These are phyloP conservation scores for Lipophrys pholis DNA, from an alignment of 2,113 vertebrate species.

Conservation along the genomic window DNA sequence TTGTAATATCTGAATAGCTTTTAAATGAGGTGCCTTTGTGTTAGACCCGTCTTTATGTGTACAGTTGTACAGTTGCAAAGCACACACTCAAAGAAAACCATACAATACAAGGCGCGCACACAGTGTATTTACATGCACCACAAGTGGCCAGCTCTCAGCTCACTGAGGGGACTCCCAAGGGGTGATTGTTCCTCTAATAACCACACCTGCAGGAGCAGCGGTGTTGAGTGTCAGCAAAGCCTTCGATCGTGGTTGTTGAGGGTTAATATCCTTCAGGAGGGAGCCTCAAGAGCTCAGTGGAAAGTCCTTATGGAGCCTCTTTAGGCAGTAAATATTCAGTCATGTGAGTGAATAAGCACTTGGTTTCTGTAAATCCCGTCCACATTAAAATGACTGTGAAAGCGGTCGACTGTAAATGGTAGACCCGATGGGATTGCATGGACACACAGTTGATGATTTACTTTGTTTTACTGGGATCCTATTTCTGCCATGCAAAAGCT, in stretches of 20 bases:
- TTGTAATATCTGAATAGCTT: background rate
- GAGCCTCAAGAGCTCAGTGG: slow-evolving; percentile 5
- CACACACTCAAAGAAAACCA: background rate
- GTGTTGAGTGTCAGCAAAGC: slow-evolving; percentile 7
- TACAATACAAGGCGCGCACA: background rate
- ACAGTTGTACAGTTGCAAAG: background rate
- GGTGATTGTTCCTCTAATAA: slow-evolving; percentile 9
- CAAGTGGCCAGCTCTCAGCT: background rate
- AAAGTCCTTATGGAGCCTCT: slow-evolving; percentile 5
- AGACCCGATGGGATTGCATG: background rate
- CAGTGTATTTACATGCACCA: background rate
- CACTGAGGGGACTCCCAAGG: slow-evolving; percentile 3
- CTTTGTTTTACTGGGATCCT: slow-evolving; percentile 23
- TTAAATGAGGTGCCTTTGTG: background rate
- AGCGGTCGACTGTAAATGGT: background rate
- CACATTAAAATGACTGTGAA: slow-evolving; percentile 23
- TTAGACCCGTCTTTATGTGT: background rate
- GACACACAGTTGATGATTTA: slow-evolving; percentile 17
- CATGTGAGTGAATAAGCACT: slow-evolving; percentile 10
- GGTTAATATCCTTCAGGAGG: slow-evolving; percentile 22
- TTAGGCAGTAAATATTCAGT: slow-evolving; percentile 29
- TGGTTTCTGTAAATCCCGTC: slow-evolving; percentile 15
- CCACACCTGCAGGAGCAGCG: background rate
- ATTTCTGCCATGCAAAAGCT: slow-evolving; percentile 5
- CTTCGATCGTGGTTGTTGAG: slow-evolving; percentile 15